A percentile compares a stretch with the other conserved stretches of the same genome.
phyloP scores from a whole-genome alignment of 2,888 invertebrate species.

The Horisme vitalbata region DNA sequence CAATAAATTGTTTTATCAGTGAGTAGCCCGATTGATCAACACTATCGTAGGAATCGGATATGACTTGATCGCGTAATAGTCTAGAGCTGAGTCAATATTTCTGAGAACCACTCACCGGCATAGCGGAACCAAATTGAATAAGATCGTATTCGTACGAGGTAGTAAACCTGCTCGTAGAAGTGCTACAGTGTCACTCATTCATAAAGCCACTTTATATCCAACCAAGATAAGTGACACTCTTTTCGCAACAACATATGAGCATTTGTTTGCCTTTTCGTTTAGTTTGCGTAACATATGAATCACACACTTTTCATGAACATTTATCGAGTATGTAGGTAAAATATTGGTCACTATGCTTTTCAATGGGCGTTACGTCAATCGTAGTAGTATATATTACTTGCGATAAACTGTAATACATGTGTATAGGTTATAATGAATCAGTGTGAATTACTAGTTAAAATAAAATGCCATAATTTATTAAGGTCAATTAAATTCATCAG shows the following conservation, averaged over 20 bases:
- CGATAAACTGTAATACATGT: not conserved
- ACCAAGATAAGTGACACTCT: slow-evolving; percentile 51
- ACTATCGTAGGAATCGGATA: slow-evolving; percentile 56
- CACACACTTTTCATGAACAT: slow-evolving; percentile 46
- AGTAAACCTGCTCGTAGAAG: slow-evolving; percentile 43
- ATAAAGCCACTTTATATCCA: slow-evolving; percentile 53
- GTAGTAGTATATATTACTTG: slow-evolving; percentile 33
- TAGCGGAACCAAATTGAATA: slow-evolving; percentile 46
- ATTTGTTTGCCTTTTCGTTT: slow-evolving; percentile 51
- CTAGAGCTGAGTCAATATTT: slow-evolving; percentile 49
- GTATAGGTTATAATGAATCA: not conserved
- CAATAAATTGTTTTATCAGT: slow-evolving; percentile 9
- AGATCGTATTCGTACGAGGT: slow-evolving; percentile 44
- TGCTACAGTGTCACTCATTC: slow-evolving; percentile 61
- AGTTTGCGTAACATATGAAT: slow-evolving; percentile 57
- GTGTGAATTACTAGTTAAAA: not conserved
- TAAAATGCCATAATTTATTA: no score
- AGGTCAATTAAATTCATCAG: no score
- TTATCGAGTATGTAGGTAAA: slow-evolving; percentile 43
- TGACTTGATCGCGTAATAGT: slow-evolving; percentile 47
- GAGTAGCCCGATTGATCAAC: slow-evolving; percentile 27
- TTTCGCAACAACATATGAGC: slow-evolving; percentile 42
- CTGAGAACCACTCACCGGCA: slow-evolving; percentile 49
- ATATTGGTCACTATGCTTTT: slow-evolving; percentile 60
- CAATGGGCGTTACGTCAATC: slow-evolving; percentile 60